These are phyloP conservation scores for Steinernema feltiae DNA, from an alignment of 1,140 invertebrate species.

Conservation along the genomic window DNA sequence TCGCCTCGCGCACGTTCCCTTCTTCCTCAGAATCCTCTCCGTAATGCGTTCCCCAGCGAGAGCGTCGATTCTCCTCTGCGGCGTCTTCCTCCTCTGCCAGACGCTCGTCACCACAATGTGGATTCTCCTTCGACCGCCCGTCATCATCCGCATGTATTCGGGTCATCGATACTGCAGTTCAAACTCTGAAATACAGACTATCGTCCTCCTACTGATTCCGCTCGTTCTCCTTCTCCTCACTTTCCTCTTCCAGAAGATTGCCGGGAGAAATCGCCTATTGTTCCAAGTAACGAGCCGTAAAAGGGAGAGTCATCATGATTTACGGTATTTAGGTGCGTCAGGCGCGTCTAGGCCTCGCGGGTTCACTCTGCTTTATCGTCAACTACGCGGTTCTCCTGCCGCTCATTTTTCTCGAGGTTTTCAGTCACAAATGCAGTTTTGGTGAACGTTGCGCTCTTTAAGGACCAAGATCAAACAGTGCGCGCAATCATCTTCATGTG, in stretches of 20 bases:
- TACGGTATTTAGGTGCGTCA: conserved; percentile 4
- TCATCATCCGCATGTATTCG: not conserved
- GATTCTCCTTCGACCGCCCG: conserved; percentile 13
- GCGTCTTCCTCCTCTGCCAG: conserved; percentile 1
- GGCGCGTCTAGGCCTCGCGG: not conserved
- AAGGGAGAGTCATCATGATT: not conserved
- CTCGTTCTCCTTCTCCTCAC: not conserved
- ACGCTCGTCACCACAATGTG: not conserved
- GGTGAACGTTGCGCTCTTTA: not conserved
- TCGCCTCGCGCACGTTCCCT: not conserved
- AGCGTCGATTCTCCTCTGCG: not conserved
- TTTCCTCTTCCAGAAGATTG: not conserved
- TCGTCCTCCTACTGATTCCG: conserved; percentile 7
- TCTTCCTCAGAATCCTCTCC: not conserved
- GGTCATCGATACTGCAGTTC: conserved; percentile 1
- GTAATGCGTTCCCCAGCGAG: not conserved
- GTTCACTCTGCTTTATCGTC: conserved; percentile 15
- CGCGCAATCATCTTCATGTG: conserved; percentile 17
- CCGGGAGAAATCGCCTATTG: not conserved
- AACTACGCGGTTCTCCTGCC: conserved; percentile 17
- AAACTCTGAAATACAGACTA: conserved; percentile 1
- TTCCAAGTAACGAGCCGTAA: not conserved
- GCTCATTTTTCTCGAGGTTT: not conserved
- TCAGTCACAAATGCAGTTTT: not conserved
- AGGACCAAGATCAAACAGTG: not conserved